phyloP scores from a whole-genome alignment of 2,113 vertebrate genomes.

The Anser cygnoides region DNA sequence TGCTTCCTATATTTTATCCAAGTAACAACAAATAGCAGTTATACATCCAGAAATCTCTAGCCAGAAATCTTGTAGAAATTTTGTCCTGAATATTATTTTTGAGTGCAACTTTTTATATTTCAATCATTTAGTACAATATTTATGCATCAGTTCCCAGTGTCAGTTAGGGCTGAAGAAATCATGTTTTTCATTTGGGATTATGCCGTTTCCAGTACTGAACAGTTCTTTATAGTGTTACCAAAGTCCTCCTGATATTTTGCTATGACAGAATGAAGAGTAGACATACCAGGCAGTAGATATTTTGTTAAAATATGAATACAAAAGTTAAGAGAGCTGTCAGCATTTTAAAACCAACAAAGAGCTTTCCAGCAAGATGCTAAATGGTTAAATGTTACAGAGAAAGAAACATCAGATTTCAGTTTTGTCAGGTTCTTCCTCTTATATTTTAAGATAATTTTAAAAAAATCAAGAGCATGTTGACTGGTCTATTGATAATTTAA shows the following conservation, averaged over 20 bases:
- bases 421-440: neutral
- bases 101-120: neutral
- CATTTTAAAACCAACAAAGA: neutral
- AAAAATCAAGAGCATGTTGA: neutral
- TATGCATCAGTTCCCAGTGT: neutral
- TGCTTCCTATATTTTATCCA: neutral
- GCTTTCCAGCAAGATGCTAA: slow-evolving; percentile 1
- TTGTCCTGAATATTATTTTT: neutral
- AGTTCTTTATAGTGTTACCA: neutral
- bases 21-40: neutral
- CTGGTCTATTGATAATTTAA: neutral
- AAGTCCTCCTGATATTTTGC: neutral
- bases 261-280: neutral
- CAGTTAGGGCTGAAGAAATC: neutral
- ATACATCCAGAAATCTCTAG: neutral
- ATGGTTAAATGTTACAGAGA: neutral
- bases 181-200: neutral
- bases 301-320: neutral
- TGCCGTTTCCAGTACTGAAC: neutral
- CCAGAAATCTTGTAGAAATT: neutral
- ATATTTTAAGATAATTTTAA: neutral
- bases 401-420: neutral
- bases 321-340: neutral
- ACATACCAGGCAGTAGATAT: neutral
- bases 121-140: neutral